Evolutionary conservation across 1,140 invertebrate genomes (phyloP).

Genomic region (Trichonephila clavata): DNA sequence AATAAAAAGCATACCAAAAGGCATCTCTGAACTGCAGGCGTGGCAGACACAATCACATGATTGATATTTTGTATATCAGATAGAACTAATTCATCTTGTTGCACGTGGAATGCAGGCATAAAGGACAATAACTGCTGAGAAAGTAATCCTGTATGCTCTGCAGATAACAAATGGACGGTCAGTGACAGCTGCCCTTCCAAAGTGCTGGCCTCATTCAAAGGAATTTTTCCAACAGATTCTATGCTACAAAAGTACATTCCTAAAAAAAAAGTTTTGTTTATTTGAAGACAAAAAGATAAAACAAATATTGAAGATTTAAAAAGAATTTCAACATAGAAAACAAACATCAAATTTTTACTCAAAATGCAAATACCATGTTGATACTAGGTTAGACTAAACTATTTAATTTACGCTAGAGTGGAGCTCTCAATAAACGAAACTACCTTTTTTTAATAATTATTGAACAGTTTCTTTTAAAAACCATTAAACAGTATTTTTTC

Average conservation of each 20-base stretch:
- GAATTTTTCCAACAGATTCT: slow-evolving; percentile 42
- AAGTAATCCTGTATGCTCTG: slow-evolving; percentile 74
- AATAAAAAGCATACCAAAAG: slow-evolving; percentile 43
- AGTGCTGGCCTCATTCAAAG: slow-evolving; percentile 78
- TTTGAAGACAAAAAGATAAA: neutral
- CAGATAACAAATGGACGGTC: slow-evolving; percentile 78
- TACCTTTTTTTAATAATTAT: no score
- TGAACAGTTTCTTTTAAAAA: no score
- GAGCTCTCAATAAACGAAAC: no score
- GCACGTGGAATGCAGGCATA: slow-evolving; percentile 80
- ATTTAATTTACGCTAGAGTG: no score
- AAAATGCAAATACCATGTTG: no score
- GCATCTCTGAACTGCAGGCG: slow-evolving; percentile 64
- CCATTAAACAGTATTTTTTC: no score
- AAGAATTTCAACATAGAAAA: neutral
- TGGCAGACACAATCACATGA: slow-evolving; percentile 62
- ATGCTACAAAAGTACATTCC: slow-evolving; percentile 79
- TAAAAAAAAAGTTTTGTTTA: slow-evolving; percentile 72
- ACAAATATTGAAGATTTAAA: neutral
- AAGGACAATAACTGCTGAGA: slow-evolving; percentile 79
- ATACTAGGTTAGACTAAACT: no score
- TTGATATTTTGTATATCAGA: slow-evolving; percentile 55
- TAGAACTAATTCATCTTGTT: slow-evolving; percentile 66
- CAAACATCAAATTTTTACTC: no score
- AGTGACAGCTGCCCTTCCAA: slow-evolving; percentile 78